A percentile compares a stretch with the other conserved stretches of the same genome.
phyloP scores from a whole-genome alignment of 2,113 vertebrate species.

The Neopipo cinnamomea region DNA sequence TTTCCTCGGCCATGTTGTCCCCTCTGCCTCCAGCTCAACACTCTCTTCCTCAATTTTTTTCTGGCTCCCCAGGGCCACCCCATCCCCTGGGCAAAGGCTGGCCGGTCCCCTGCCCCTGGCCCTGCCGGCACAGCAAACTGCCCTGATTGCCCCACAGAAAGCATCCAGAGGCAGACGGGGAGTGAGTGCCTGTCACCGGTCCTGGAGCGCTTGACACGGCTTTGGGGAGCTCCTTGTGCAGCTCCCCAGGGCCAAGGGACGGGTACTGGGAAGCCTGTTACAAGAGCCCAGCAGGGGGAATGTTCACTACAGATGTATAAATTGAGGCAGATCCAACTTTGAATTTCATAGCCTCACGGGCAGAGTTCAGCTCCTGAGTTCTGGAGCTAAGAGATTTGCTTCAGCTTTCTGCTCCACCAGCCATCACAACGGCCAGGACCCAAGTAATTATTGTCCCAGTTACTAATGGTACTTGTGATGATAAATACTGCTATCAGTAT shows the following conservation, averaged over 20 bases:
- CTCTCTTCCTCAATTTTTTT: background rate
- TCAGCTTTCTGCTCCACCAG: background rate
- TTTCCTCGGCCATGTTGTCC: background rate
- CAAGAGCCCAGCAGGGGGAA: fast-evolving
- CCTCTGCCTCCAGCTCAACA: background rate
- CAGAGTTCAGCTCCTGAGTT: background rate
- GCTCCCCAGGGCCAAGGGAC: fast-evolving
- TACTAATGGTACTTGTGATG: background rate
- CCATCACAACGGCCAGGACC: background rate
- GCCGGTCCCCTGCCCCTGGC: background rate
- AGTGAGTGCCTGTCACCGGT: fast-evolving
- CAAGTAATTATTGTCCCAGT: background rate
- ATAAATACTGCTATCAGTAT: background rate
- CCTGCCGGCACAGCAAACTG: background rate
- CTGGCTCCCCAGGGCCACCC: background rate
- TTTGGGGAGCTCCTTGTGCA: background rate
- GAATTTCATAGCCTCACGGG: background rate
- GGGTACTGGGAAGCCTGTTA: fast-evolving
- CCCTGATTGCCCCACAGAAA: background rate
- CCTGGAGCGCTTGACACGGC: fast-evolving
- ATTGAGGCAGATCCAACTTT: background rate
- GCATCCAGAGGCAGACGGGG: fast-evolving
- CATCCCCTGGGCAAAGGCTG: background rate
- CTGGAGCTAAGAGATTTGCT: background rate
- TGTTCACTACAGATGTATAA: background rate